Evolutionary conservation across 2,113 vertebrate species (phyloP).

Genomic region (Salminus brasiliensis): DNA sequence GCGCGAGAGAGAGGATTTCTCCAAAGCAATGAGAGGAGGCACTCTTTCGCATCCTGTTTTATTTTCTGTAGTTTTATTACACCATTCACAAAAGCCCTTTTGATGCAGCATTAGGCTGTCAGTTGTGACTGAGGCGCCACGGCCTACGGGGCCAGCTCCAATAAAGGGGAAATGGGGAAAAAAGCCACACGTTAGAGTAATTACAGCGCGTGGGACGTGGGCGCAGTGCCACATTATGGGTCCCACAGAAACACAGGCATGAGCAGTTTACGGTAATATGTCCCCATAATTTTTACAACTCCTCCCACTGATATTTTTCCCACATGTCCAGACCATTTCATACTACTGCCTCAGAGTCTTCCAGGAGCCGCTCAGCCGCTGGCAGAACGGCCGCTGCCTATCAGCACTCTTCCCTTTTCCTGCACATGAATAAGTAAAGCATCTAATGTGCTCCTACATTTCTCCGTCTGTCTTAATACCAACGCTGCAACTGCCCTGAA

Average conservation of each 20-base stretch:
- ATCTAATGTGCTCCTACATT: conserved; percentile 46
- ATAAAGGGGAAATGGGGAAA: conserved; percentile 33
- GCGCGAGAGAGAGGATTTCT: conserved; percentile 48
- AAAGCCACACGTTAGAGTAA: conserved; percentile 58
- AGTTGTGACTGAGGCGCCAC: conserved; percentile 70
- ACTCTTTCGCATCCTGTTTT: conserved; percentile 63
- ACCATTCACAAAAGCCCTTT: conserved; percentile 66
- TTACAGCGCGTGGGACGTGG: conserved; percentile 31
- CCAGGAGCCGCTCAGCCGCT: conserved; percentile 45
- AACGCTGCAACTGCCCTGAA: not conserved
- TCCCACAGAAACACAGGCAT: conserved; percentile 63
- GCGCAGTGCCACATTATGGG: conserved; percentile 40
- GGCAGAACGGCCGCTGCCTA: conserved; percentile 50
- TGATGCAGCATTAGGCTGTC: conserved; percentile 69
- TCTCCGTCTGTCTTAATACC: not conserved
- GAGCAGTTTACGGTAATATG: conserved; percentile 63
- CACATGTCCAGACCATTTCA: conserved; percentile 65
- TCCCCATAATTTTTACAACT: conserved; percentile 60
- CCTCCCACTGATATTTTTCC: conserved; percentile 65
- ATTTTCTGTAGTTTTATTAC: conserved; percentile 52
- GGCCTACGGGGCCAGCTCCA: conserved; percentile 61
- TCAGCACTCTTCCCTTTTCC: conserved; percentile 39
- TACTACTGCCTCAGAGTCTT: conserved; percentile 46
- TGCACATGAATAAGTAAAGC: conserved; percentile 62
- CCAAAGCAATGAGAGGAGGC: conserved; percentile 21